Evolutionary conservation across 2,113 vertebrate species (phyloP).

Genomic region (Cynocephalus volans): DNA sequence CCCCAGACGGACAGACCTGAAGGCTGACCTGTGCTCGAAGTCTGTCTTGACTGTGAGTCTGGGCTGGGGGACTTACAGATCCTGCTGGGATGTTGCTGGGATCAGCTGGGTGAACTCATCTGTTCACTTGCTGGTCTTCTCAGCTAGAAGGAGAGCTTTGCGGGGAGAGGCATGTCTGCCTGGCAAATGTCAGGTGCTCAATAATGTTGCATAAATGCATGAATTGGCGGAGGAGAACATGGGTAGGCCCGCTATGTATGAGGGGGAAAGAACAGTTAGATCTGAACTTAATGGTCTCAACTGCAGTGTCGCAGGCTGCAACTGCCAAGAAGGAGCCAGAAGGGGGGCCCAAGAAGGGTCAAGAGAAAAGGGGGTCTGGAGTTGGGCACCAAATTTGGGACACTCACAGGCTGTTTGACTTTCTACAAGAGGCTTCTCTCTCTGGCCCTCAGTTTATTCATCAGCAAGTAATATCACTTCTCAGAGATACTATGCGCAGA

Average conservation of each 20-base stretch:
- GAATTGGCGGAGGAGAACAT: neutral
- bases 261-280: neutral
- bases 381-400: too few relatives aligned
- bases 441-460: neutral
- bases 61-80: too few relatives aligned
- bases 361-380: neutral
- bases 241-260: neutral
- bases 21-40: neutral
- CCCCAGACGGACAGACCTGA: neutral
- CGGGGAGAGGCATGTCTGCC: neutral
- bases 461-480: neutral
- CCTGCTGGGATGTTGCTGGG: neutral
- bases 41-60: neutral
- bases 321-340: neutral
- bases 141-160: neutral
- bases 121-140: neutral
- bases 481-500: neutral
- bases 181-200: neutral
- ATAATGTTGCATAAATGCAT: neutral
- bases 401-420: neutral
- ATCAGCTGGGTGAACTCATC: neutral
- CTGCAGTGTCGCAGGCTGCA: neutral
- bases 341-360: neutral
- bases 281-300: neutral
- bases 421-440: neutral